Evolutionary conservation across 2,797 vertebrate species (phyloP), one percentile per base, ranked within the genome.

Genomic region (Saxicola maurus): DNA sequence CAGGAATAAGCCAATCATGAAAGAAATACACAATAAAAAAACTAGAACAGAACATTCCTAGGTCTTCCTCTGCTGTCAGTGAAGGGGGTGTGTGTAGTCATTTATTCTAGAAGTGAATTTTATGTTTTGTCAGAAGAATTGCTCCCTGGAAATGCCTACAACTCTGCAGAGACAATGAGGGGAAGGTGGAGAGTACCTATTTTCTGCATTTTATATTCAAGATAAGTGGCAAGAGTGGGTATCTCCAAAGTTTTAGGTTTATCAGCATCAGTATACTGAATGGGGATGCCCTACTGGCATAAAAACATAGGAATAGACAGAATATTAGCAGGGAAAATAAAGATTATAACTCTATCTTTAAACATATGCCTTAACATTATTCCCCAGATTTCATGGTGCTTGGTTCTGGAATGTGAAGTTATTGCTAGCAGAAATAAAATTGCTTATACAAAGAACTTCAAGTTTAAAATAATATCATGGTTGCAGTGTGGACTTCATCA

Each of bases 401-500:
- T 19, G 14, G 51, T 62, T 92, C 73, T 82, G 52, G 45, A 78
- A 93, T 76, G 62, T 14, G n/a, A 86, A 90, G 59, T 56, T 91
- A 79, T 51, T 74, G 31, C 30, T 83, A 67, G 56, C n/a, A 79
- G 76, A 91, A 88, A 85, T 60, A 12, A 82, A 94, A 88, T 46
- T 65, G 46, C 52, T 87, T 74, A n/a, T 67, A 81, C 65, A 83
- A 74, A 85, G 69, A 94, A 86, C 40, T 90, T 84, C 9, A 59
- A 14, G 48, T 87, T 92, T 84, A 80, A 67, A 87, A 59, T 84
- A 91, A 89, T 65, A 93, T 82, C 49, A 30, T 30, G 53, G 76
- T 55, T 78, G 51, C 75, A 85, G 48, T 21, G 48, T 42, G 69
- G 72, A 42, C 59, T 95, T 93, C 91, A 91, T 95, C 66, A 88